Base-by-base conservation (phyloP, 2,797 vertebrate genomes). In the Poecilia gillii region DNA sequence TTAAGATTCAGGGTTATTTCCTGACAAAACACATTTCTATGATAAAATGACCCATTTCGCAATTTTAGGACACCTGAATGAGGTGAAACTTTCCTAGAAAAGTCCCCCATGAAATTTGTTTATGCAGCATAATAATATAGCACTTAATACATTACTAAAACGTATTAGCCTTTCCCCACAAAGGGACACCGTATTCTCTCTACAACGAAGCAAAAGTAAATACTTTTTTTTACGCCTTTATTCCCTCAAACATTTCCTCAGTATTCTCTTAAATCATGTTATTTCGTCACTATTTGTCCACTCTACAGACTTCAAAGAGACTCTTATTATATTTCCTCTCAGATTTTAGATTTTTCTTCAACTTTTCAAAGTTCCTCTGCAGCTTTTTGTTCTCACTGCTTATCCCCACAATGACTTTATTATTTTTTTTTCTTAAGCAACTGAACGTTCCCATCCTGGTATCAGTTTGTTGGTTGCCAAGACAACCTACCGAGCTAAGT, bases 401-500 rank as follows among this genome's bases (percentile, higher is more conserved):
- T 41, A 5, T 82, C 78, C 72, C 77, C 76, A 62, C 28, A 6
- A 12, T 89, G 71, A 84, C 80, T 85, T 74, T 74, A 73, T 49
- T 49, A 3, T 18, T 1, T 85, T 78, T 75, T 78, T 78, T 79
- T 84, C 86, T 91, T 82, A 81, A 89, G 86, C 80, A 85, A 90
- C 84, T 81, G 81, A 93, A 84, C 82, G 33, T 89, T 93, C 89
- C 86, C 85, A 90, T 82, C 84, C 90, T 94, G 93, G 91, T 93
- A 95, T 95, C 90, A 87, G 91, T 95, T 96, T 94, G 93, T 92
- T 94, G 89, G 95, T 96, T 96, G 87, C 95, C 91, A 95, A 84
- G 94, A 90, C 94, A 95, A 96, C 96, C 91, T 85, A 84, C 87
- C 80, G 79, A 89, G 88, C 90, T 88, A 88, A 88, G 95, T 93